These are phyloP conservation scores for Melanotus villosus DNA, from an alignment of 2,888 invertebrate species.

Conservation along the genomic window DNA sequence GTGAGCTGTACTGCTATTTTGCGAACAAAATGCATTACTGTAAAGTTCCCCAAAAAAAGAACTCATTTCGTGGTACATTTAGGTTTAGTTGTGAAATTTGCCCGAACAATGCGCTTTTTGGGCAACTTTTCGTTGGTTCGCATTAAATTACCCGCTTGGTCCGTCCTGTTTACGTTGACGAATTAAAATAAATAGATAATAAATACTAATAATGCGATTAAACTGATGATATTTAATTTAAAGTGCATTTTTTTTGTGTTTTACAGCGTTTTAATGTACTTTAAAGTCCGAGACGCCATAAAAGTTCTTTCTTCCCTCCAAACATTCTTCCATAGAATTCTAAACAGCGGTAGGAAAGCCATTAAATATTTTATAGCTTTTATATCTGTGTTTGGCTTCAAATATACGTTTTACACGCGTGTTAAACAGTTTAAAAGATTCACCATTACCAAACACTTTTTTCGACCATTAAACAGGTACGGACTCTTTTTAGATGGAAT, in stretches of 20 bases:
- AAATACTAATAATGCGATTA: slow-evolving; percentile 34
- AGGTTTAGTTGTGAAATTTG: not conserved
- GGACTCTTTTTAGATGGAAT: slow-evolving; percentile 13
- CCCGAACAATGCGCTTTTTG: no score
- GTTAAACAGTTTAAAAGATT: slow-evolving; percentile 49
- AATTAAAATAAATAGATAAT: slow-evolving; percentile 6
- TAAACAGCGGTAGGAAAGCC: slow-evolving; percentile 54
- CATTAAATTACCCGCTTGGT: not conserved
- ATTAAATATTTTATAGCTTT: slow-evolving; percentile 57
- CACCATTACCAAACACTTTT: slow-evolving; percentile 43
- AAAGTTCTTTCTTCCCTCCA: slow-evolving; percentile 51
- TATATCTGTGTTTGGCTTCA: slow-evolving; percentile 56
- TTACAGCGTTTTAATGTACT: slow-evolving; percentile 45
- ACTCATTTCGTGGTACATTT: slow-evolving; percentile 3
- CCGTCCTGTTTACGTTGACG: not conserved
- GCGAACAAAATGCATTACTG: slow-evolving; percentile 10
- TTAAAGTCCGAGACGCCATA: slow-evolving; percentile 41
- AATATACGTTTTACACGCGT: slow-evolving; percentile 54
- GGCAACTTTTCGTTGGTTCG: no score
- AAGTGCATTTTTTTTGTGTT: slow-evolving; percentile 36
- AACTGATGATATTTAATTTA: slow-evolving; percentile 37
- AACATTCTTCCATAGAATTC: slow-evolving; percentile 52
- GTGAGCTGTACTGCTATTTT: slow-evolving; percentile 18
- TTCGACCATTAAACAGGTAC: slow-evolving; percentile 29
- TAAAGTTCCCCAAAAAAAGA: slow-evolving; percentile 11